A percentile compares a stretch with the other conserved stretches of the same genome.
phyloP scores from a whole-genome alignment of 2,888 invertebrate species.

The Xestia c-nigrum region DNA sequence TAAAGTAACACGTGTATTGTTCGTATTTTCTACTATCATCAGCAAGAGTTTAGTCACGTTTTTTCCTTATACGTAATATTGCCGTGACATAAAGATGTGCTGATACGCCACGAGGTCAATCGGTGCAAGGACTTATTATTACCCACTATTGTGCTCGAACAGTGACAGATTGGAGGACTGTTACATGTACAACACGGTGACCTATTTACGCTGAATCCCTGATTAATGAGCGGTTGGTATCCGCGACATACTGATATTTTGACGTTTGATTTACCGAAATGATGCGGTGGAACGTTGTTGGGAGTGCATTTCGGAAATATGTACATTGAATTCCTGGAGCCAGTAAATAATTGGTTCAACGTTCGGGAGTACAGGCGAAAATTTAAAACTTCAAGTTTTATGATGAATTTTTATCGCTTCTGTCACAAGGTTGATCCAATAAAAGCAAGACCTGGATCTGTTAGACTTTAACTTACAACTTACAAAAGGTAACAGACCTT shows the following conservation, averaged over 20 bases:
- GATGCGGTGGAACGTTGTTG: conserved; percentile 14
- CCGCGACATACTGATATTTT: conserved; percentile 41
- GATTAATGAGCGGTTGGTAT: conserved; percentile 55
- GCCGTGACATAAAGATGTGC: conserved; percentile 41
- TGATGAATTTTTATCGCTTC: neutral
- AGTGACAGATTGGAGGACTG: conserved; percentile 35
- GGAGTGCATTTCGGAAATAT: conserved; percentile 12
- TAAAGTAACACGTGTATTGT: conserved; percentile 16
- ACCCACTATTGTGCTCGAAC: conserved; percentile 29
- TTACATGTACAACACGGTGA: conserved; percentile 37
- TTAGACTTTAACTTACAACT: neutral
- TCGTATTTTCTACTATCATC: conserved; percentile 20
- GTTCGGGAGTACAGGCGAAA: neutral
- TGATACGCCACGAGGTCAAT: conserved; percentile 56
- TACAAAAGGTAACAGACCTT: neutral
- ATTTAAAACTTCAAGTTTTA: no score
- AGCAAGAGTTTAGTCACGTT: conserved; percentile 45
- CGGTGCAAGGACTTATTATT: conserved; percentile 51
- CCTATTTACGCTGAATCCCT: conserved; percentile 46
- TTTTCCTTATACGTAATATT: conserved; percentile 50
- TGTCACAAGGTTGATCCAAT: neutral
- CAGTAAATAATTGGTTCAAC: neutral
- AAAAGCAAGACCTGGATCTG: neutral
- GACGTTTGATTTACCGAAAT: conserved; percentile 39
- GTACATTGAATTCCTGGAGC: neutral